Base-by-base conservation (phyloP, 2,888 invertebrate species). In the Rambutsinella grinnellia region DNA sequence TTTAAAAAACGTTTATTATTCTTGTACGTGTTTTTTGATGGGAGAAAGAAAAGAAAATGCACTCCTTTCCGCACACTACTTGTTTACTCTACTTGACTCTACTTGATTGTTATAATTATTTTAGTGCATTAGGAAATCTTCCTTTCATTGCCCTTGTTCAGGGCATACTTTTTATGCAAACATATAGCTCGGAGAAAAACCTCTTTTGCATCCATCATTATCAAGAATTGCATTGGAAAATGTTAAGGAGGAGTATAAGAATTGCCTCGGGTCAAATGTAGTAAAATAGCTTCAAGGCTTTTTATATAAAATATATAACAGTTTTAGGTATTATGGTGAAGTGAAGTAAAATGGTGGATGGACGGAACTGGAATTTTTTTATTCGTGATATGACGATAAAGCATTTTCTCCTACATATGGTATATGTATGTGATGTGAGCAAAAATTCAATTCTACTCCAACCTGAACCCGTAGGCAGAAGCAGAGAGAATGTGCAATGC, bases 101-200 rank as follows among this genome's bases (percentile, higher is more conserved):
- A 19, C 17, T 23, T n/a, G 5, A 57, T 57, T 26, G 36, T 26
- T 57, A 36, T 57, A 23, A 57, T 27, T 69, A 69, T 70, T 70
- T 61, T 70, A n/a, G 62, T 61, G 54, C 61, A 70, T 72, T 72
- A 65, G 58, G 46, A 65, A 65, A 61, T 67, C 74, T 66, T 74
- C 74, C 66, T 74, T 74, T 74, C 74, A 74, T 65, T 74, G 61
- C 74, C 74, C 74, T 74, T 74, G 74, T 74, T 66, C 66, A 13
- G 36, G 13, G 58, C 46, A 54, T 47, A 66, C 36, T 65, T 44
- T 74, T 72, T 74, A 74, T 74, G 74, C 74, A 74, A 58, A 74
- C 51, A 53, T 47, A 74, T 74, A 61, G 74, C 74, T 66, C 23
- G 54, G 47, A 67, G 74, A 28, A 13, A 46, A 19, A 19, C 27